phyloP scores from a whole-genome alignment of 2,888 invertebrate species.

The Tiliacea citrago region DNA sequence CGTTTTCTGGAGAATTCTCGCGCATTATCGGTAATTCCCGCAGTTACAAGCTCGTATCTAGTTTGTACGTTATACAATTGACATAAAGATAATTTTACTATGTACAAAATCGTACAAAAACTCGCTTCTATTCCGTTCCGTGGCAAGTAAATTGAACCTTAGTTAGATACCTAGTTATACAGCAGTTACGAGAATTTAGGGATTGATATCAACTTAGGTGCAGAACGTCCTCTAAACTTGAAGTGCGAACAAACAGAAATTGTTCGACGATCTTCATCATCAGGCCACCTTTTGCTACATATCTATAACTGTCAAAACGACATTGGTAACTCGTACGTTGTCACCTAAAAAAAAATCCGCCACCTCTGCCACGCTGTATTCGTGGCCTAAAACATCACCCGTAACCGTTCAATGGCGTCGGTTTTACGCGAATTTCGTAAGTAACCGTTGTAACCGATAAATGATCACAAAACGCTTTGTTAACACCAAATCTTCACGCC shows the following conservation, averaged over 20 bases:
- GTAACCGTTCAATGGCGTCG: conserved; percentile 67
- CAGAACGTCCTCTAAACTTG: background rate
- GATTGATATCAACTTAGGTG: background rate
- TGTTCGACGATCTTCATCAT: background rate
- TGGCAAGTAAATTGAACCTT: too few species aligned
- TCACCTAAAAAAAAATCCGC: background rate
- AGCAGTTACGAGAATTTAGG: background rate
- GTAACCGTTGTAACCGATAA: conserved; percentile 72
- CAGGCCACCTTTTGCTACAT: background rate
- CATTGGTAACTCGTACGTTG: background rate
- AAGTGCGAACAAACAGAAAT: background rate
- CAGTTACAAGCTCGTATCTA: too few species aligned
- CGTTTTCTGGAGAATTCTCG: too few species aligned
- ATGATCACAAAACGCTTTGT: conserved; percentile 70
- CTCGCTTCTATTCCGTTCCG: too few species aligned
- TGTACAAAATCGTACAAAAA: too few species aligned
- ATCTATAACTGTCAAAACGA: conserved; percentile 29
- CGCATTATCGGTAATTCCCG: too few species aligned
- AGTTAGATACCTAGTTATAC: background rate
- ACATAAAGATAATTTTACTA: too few species aligned
- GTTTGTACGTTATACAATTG: too few species aligned
- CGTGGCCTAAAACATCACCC: conserved; percentile 49
- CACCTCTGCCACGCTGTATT: conserved; percentile 39
- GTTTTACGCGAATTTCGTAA: conserved; percentile 75
- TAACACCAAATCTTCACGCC: conserved; percentile 68